A percentile compares a stretch with the other conserved stretches of the same genome.
phyloP scores from a whole-genome alignment of 1,140 invertebrate genomes.

The Teleogryllus occipitalis region DNA sequence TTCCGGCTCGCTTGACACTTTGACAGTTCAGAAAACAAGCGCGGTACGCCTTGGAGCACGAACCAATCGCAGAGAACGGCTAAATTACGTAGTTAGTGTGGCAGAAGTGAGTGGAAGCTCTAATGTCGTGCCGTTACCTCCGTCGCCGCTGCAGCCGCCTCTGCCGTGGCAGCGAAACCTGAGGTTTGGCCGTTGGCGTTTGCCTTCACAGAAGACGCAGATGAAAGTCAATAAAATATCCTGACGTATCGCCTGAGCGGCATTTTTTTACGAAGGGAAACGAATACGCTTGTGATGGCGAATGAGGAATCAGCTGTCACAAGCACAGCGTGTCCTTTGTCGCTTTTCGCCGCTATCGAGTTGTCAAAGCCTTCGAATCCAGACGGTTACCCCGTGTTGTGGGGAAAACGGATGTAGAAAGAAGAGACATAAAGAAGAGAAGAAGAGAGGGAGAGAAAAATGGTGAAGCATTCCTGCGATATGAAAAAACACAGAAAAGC shows the following conservation, averaged over 20 bases:
- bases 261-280: neutral
- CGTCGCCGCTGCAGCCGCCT: no score
- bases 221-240: neutral
- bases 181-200: no score
- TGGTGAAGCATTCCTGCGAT: neutral
- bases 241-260: neutral
- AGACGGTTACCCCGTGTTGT: no score
- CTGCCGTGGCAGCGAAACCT: no score
- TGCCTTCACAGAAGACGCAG: no score
- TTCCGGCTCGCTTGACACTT: no score
- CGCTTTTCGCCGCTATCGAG: neutral
- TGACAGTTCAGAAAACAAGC: no score
- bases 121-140: no score
- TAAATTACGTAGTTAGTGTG: no score
- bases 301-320: neutral
- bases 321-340: neutral
- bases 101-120: no score
- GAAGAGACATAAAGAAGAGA: neutral
- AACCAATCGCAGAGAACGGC: no score
- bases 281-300: neutral
- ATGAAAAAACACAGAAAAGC: neutral
- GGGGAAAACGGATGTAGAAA: neutral
- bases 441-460: neutral
- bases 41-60: no score
- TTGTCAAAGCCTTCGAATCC: neutral